Evolutionary conservation across 2,888 invertebrate species (phyloP), one percentile per base, ranked within the genome.

Genomic region (Thysanoteuthis rhombus): DNA sequence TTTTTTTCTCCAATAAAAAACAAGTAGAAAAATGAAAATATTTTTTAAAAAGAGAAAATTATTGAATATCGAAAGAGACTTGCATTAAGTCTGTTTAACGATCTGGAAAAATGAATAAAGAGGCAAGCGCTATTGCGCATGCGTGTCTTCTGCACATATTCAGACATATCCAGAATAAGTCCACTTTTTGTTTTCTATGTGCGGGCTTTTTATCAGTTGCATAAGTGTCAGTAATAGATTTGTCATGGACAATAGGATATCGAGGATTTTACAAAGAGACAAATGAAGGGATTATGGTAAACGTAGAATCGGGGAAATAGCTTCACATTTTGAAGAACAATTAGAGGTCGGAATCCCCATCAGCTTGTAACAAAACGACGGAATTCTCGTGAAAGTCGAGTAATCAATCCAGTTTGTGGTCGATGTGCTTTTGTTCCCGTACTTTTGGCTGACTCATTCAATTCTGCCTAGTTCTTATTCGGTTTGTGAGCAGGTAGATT

Each of bases 51-150:
- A 12, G 75, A n/a, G n/a, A 75, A 75, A n/a, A 75, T 75, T 75
- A 75, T 75, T 75, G 75, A 75, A 75, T 75, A 75, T n/a, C 75
- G 75, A 75, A 75, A 75, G 75, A 75, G n/a, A 75, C n/a, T 75
- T 75, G n/a, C 36, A 75, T 75, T 75, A n/a, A 75, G 75, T 16
- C 75, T 32, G 75, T 36, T 75, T 75, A 75, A 75, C 75, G n/a
- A 16, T 36, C n/a, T 75, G 75, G 75, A 75, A 75, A 75, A 75
- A 75, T 0, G n/a, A 75, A 75, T n/a, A 75, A 75, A n/a, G n/a
- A 75, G n/a, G 75, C 0, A 75, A 75, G n/a, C 75, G 75, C 10
- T 75, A 36, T 75, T 75, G 75, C 75, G 75, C 75, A 75, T 75
- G 75, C 75, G 75, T 75, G 75, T 75, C 36, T 75, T n/a, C n/a